Percentiles rank a stretch among this genome's conserved stretches.
phyloP scores from a whole-genome alignment of 2,888 invertebrate genomes.

The Synanthedon myopaeformis region DNA sequence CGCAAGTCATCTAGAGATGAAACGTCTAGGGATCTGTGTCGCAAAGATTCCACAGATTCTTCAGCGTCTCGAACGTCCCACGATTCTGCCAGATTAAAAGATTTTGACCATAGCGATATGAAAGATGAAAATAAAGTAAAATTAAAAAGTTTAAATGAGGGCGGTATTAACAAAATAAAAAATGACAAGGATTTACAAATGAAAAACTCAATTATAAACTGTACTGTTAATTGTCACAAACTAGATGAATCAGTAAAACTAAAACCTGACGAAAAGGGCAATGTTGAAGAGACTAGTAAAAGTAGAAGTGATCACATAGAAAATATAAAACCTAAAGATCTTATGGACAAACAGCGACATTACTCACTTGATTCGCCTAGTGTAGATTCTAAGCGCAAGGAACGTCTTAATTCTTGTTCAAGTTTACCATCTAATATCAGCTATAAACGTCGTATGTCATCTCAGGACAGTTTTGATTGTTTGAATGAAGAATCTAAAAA shows the following conservation, averaged over 20 bases:
- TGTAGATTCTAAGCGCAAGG: conserved; percentile 67
- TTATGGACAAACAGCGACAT: conserved; percentile 55
- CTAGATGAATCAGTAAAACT: conserved; percentile 24
- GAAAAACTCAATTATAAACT: conserved; percentile 8
- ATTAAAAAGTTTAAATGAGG: neutral
- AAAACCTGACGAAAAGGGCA: conserved; percentile 57
- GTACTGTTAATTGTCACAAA: conserved; percentile 15
- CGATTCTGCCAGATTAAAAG: conserved; percentile 51
- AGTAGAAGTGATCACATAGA: conserved; percentile 25
- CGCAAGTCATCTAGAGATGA: conserved; percentile 60
- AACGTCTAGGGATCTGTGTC: conserved; percentile 42
- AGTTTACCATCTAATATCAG: conserved; percentile 75
- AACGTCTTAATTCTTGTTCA: conserved; percentile 69
- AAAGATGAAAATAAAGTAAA: conserved; percentile 37
- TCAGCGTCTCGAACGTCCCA: conserved; percentile 56
- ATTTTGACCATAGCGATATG: conserved; percentile 37
- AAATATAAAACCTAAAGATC: conserved; percentile 29
- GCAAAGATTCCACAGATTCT: conserved; percentile 66
- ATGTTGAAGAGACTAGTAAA: conserved; percentile 19
- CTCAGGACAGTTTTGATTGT: conserved; percentile 76
- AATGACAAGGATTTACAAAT: conserved; percentile 51
- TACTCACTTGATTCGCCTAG: conserved; percentile 60
- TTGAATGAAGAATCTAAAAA: conserved; percentile 74
- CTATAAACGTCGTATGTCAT: conserved; percentile 81
- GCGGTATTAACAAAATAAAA: conserved; percentile 46